These are phyloP conservation scores for Alsophila aescularia DNA, from an alignment of 2,888 invertebrate genomes.

Conservation along the genomic window DNA sequence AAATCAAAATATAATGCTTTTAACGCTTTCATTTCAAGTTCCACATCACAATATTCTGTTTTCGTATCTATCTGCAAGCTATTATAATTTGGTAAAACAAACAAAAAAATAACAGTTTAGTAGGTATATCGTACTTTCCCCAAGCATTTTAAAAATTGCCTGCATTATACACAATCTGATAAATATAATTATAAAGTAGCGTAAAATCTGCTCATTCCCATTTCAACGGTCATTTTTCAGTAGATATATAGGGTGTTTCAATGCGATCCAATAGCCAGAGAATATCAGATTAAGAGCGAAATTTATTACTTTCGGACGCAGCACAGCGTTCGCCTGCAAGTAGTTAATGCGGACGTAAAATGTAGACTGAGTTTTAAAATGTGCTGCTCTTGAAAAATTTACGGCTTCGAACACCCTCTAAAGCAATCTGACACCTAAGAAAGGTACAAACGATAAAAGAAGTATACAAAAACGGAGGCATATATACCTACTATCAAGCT, in stretches of 20 bases:
- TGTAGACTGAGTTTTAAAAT: constrained; percentile 11
- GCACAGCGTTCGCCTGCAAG: constrained; percentile 19
- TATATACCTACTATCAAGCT: too few relatives aligned
- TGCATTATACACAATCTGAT: not conserved
- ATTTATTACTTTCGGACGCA: constrained; percentile 41
- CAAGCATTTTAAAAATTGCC: not conserved
- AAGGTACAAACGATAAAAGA: too few relatives aligned
- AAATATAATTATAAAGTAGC: constrained; percentile 2
- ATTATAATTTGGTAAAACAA: too few relatives aligned
- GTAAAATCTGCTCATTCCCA: constrained; percentile 21
- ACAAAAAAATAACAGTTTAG: too few relatives aligned
- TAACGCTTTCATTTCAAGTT: too few relatives aligned
- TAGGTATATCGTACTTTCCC: not conserved
- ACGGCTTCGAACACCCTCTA: too few relatives aligned
- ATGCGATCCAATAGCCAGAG: constrained; percentile 36
- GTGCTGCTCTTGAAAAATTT: not conserved
- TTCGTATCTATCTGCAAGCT: too few relatives aligned
- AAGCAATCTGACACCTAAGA: too few relatives aligned
- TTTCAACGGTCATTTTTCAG: constrained; percentile 26
- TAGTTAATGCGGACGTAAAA: constrained; percentile 23
- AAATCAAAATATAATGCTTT: too few relatives aligned
- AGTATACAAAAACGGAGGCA: too few relatives aligned
- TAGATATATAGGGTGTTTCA: constrained; percentile 28
- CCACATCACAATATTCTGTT: too few relatives aligned
- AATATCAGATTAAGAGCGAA: constrained; percentile 42